Conservation (phyloP, 2,888 invertebrate genomes). For the Elegia similella region DNA sequence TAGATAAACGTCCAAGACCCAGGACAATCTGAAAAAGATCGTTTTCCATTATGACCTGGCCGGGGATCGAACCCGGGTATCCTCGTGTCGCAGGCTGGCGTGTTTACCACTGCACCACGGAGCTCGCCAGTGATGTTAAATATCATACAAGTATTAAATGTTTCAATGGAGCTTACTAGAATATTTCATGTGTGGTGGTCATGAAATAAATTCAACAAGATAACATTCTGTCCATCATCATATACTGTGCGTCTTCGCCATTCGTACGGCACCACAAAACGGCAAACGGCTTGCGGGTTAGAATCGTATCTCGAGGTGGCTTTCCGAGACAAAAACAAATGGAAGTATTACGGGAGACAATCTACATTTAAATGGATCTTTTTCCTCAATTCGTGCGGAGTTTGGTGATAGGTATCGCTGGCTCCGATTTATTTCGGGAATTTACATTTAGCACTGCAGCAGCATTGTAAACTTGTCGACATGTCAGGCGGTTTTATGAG, state of each 20-base stretch:
- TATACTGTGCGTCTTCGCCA: conserved; percentile 23
- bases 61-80: no score
- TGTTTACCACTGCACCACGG: no score
- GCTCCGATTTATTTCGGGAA: conserved; percentile 73
- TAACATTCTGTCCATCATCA: background rate
- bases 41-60: no score
- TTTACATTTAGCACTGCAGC: conserved; percentile 59
- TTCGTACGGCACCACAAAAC: conserved; percentile 51
- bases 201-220: background rate
- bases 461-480: conserved; percentile 5
- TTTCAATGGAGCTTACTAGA: no score
- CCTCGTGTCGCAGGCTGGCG: no score
- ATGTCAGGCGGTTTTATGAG: background rate
- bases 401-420: conserved; percentile 76
- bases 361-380: conserved; percentile 81
- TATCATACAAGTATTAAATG: no score
- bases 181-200: background rate
- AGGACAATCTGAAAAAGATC: no score
- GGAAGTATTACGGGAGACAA: conserved; percentile 78
- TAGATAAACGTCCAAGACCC: no score
- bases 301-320: conserved; percentile 64
- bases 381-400: conserved; percentile 77
- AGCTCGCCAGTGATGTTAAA: no score
- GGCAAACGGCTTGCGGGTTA: conserved; percentile 57
- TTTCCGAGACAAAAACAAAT: conserved; percentile 76